Conservation (phyloP, 2,888 invertebrate genomes). For the Ormyrus nitidulus region DNA sequence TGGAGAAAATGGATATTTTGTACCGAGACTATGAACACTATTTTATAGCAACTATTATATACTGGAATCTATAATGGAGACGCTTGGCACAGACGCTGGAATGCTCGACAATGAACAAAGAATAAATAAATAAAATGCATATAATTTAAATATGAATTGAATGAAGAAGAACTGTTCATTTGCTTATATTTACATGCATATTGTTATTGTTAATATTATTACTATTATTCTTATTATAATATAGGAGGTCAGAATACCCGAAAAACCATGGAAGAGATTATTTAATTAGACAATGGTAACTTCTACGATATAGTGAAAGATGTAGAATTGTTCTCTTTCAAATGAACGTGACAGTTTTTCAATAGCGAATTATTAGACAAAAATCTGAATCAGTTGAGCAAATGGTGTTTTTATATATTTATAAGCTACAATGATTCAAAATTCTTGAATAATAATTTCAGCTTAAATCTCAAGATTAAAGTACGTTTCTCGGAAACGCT, state of each 20-base stretch:
- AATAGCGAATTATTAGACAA: slow-evolving; percentile 20
- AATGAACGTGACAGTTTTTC: slow-evolving; percentile 24
- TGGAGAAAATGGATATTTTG: slow-evolving; percentile 33
- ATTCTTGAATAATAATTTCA: no score
- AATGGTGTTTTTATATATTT: no score
- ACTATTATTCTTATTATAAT: slow-evolving; percentile 20
- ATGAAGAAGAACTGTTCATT: slow-evolving; percentile 20
- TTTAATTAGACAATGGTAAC: slow-evolving; percentile 52
- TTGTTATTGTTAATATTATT: slow-evolving; percentile 25
- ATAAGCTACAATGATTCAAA: no score
- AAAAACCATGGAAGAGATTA: slow-evolving; percentile 31
- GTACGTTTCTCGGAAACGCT: background rate
- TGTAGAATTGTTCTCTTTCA: slow-evolving; percentile 33
- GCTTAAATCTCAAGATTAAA: background rate
- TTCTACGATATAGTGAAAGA: slow-evolving; percentile 36
- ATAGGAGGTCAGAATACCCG: slow-evolving; percentile 20
- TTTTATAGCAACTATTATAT: background rate
- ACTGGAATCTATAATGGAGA: slow-evolving; percentile 26
- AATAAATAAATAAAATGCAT: slow-evolving; percentile 42
- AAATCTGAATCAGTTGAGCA: slow-evolving; percentile 2
- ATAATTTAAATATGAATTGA: slow-evolving; percentile 37
- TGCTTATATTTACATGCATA: slow-evolving; percentile 32
- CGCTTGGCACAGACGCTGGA: slow-evolving; percentile 39
- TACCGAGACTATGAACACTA: slow-evolving; percentile 14
- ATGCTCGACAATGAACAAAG: slow-evolving; percentile 36